These are phyloP conservation scores for Orchestia grillus DNA, from an alignment of 1,140 invertebrate genomes.

Conservation along the genomic window DNA sequence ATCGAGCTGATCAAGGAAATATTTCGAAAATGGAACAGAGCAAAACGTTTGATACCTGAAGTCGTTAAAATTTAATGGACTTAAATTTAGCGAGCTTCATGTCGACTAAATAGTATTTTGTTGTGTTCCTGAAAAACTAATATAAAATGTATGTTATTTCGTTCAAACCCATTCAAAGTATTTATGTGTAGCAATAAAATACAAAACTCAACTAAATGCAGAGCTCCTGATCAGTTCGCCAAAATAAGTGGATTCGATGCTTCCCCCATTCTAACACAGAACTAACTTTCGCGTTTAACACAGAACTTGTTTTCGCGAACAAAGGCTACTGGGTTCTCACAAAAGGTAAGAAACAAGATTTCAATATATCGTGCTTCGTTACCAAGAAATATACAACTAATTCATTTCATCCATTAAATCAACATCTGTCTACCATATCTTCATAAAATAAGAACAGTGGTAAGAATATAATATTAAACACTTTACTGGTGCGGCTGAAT, in stretches of 20 bases:
- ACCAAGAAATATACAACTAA: neutral
- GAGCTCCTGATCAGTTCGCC: neutral
- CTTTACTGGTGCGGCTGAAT: neutral
- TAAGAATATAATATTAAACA: neutral
- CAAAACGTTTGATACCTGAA: neutral
- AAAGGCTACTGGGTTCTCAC: slow-evolving; percentile 42
- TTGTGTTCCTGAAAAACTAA: too few species aligned
- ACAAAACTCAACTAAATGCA: neutral
- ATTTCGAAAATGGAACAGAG: too few species aligned
- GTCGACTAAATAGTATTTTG: too few species aligned
- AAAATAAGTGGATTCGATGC: neutral
- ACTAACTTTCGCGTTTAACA: too few species aligned
- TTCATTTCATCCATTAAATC: neutral
- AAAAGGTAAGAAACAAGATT: neutral
- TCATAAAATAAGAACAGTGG: neutral
- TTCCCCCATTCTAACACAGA: neutral
- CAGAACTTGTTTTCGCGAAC: slow-evolving; percentile 61
- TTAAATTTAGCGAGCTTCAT: neutral
- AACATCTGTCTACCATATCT: neutral
- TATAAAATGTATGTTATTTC: too few species aligned
- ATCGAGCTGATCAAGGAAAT: too few species aligned
- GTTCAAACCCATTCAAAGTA: neutral
- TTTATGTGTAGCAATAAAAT: neutral
- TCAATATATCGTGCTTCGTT: neutral
- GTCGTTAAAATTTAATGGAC: neutral